Evolutionary conservation across 2,797 vertebrate genomes (phyloP), one percentile per base, ranked within the genome.

Genomic region (Argentina silus): DNA sequence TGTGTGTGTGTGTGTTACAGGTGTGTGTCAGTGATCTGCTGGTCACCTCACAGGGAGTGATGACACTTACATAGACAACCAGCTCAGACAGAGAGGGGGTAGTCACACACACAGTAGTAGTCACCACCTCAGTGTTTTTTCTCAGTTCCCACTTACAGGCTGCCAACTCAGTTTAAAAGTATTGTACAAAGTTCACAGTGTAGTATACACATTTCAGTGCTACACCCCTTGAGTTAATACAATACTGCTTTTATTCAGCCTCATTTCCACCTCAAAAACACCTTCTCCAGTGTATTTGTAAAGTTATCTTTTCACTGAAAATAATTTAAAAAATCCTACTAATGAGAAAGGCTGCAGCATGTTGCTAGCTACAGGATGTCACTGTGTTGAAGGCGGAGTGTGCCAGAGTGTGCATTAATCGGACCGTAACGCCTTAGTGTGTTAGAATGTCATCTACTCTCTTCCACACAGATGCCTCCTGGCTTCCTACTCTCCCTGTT

Each of bases 391-490:
- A 53, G 15, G 51, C 6, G 15, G 15, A 51, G 27, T 36, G 27
- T 36, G 27, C 27, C 27, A 21, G 57, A 12, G 42, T 59, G 42
- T 59, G 53, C 53, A 44, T 47, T 19, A 2, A 1, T 69, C 19
- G 7, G 3, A 27, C 67, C 51, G 36, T 27, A 23, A 17, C 7
- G 53, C 53, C 42, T 69, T 27, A 56, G 27, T 23, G 67, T 69
- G 53, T 69, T 57, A 69, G 68, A 57, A 59, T 69, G 53, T 69
- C 68, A 69, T 15, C 68, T 21, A 5, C 57, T 21, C 53, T 69
- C 55, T 47, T 69, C 55, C 57, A 45, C 68, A 14, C 68, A 19
- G 53, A 43, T 57, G 55, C 36, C 2, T 27, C 55, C 42, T 57
- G 55, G 14, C 2, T 42, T 36, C 42, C 12, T 21, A 7, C 47